phyloP scores from a whole-genome alignment of 2,113 vertebrate species.

The Scomber japonicus region DNA sequence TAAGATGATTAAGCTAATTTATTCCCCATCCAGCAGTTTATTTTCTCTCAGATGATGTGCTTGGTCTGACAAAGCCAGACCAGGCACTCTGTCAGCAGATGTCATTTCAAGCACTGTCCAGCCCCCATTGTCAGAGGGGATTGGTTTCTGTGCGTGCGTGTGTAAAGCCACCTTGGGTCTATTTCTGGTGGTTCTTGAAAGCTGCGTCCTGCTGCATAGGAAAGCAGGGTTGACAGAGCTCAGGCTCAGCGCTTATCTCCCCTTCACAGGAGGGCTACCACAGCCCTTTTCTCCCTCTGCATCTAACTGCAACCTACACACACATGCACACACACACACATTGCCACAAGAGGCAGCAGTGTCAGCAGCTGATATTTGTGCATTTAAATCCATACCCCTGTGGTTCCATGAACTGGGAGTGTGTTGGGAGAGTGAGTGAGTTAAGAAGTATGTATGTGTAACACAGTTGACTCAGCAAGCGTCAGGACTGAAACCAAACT shows the following conservation, averaged over 20 bases:
- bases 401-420: constrained; percentile 33
- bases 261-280: constrained; percentile 69
- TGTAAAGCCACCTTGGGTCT: constrained; percentile 48
- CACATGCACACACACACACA: constrained; percentile 28
- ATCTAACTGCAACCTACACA: constrained; percentile 10
- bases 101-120: constrained; percentile 39
- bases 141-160: constrained; percentile 3
- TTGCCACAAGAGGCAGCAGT: constrained; percentile 48
- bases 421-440: constrained; percentile 25
- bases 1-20: constrained; percentile 43
- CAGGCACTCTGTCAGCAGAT: constrained; percentile 49
- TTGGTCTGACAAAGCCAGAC: constrained; percentile 34
- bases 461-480: constrained; percentile 34
- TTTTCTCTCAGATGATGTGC: constrained; percentile 30
- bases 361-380: constrained; percentile 64
- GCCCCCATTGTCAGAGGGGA: constrained; percentile 29
- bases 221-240: constrained; percentile 60
- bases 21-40: constrained; percentile 43
- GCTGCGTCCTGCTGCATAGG: constrained; percentile 53
- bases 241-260: constrained; percentile 75
- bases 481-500: constrained; percentile 34
- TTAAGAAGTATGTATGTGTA: constrained; percentile 21
- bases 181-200: constrained; percentile 64
- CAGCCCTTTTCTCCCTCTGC: constrained; percentile 25
- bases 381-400: constrained; percentile 59